Conservation (phyloP, 2,797 vertebrate species). For the Aotus griseimembra region DNA sequence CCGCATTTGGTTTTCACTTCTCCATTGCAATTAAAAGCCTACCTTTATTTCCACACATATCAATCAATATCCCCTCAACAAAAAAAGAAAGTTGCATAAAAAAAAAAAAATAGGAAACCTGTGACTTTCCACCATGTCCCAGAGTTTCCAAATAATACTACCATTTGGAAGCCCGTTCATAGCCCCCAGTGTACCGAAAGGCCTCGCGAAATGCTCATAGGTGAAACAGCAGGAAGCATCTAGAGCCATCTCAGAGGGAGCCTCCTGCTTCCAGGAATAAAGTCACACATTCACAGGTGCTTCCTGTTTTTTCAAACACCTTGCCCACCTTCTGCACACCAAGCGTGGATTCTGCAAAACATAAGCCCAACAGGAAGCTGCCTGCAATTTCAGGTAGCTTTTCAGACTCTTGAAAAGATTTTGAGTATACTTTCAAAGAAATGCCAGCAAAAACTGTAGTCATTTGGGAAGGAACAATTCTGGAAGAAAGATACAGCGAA, state of each 20-base stretch:
- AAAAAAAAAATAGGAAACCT: background rate
- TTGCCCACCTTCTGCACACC: conserved; percentile 71
- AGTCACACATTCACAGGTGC: conserved; percentile 58
- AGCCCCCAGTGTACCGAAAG: background rate
- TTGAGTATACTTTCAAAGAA: conserved; percentile 61
- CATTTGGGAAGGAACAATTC: conserved; percentile 22
- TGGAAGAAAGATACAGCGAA: conserved; percentile 35
- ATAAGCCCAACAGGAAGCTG: conserved; percentile 73
- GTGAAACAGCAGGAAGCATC: background rate
- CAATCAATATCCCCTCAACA: background rate
- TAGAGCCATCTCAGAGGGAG: background rate
- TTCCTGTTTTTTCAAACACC: conserved; percentile 80
- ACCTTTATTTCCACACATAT: background rate
- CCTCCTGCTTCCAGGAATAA: conserved; percentile 57
- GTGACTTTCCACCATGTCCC: background rate
- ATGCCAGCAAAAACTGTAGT: conserved; percentile 36
- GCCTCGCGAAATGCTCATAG: background rate
- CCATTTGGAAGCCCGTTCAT: background rate
- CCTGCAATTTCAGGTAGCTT: conserved; percentile 63
- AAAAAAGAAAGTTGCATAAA: background rate
- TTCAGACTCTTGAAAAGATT: conserved; percentile 41
- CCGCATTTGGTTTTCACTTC: background rate
- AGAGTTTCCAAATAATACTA: background rate
- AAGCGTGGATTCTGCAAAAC: conserved; percentile 50
- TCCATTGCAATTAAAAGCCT: background rate